phyloP scores from a whole-genome alignment of 2,888 invertebrate species.

The Nezara viridula region DNA sequence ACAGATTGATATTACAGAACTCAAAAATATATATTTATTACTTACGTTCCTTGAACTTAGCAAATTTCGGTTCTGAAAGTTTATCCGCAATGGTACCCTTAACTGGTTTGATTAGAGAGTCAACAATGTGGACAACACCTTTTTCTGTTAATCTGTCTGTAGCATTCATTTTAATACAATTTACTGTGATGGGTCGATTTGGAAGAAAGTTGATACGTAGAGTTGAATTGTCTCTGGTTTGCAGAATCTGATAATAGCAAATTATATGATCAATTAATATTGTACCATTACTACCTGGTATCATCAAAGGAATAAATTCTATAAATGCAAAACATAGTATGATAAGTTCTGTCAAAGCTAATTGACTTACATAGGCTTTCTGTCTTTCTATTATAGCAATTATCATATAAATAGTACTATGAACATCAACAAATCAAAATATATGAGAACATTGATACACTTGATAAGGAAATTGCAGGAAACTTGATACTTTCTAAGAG shows the following conservation, averaged over 20 bases:
- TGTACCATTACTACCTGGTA: too few species aligned
- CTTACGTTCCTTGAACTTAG: constrained; percentile 72
- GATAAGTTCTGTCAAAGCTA: too few species aligned
- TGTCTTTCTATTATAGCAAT: too few species aligned
- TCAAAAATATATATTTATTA: constrained; percentile 49
- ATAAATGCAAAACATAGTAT: too few species aligned
- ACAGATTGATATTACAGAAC: not conserved
- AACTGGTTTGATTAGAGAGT: constrained; percentile 73
- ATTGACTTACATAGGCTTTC: too few species aligned
- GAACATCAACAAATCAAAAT: too few species aligned
- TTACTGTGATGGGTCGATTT: constrained; percentile 75
- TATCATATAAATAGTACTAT: too few species aligned
- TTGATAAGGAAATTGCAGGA: too few species aligned
- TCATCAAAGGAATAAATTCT: too few species aligned
- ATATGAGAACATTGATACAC: too few species aligned
- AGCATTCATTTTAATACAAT: constrained; percentile 76
- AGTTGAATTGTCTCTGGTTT: constrained; percentile 71
- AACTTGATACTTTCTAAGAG: too few species aligned
- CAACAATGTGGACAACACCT: constrained; percentile 78
- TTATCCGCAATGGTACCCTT: constrained; percentile 68
- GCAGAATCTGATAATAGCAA: constrained; percentile 67
- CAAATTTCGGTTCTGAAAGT: constrained; percentile 70
- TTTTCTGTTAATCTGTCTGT: constrained; percentile 76
- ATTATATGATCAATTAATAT: too few species aligned
- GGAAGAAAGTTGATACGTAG: constrained; percentile 74